These are phyloP conservation scores for Xylophagus ater DNA, from an alignment of 2,888 invertebrate genomes.

Conservation along the genomic window DNA sequence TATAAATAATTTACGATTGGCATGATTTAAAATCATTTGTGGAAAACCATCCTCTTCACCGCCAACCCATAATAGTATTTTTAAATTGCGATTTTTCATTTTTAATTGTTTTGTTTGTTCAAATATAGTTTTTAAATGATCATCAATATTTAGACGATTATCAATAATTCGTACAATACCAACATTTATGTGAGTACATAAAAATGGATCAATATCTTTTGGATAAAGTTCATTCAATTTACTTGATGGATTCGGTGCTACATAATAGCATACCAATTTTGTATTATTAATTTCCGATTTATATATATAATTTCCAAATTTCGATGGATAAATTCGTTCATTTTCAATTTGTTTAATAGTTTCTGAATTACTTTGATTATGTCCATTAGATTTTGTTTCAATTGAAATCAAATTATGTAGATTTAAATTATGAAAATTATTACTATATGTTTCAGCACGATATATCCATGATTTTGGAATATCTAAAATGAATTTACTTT, in stretches of 20 bases:
- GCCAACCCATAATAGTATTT: constrained; percentile 67
- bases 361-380: constrained; percentile 1
- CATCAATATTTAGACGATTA: constrained; percentile 46
- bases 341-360: constrained; percentile 18
- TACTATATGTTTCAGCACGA: constrained; percentile 23
- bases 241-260: constrained; percentile 39
- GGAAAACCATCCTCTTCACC: constrained; percentile 52
- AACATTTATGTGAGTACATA: constrained; percentile 76
- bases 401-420: no score
- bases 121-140: constrained; percentile 32
- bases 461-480: constrained; percentile 26
- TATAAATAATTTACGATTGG: constrained; percentile 53
- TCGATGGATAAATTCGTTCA: constrained; percentile 20
- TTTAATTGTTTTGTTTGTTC: constrained; percentile 41
- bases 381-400: not conserved
- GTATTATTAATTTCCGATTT: constrained; percentile 11
- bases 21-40: constrained; percentile 59
- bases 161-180: constrained; percentile 59
- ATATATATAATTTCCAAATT: constrained; percentile 19
- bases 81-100: constrained; percentile 50
- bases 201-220: constrained; percentile 50
- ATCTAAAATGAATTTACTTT: no score
- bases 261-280: constrained; percentile 59
- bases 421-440: constrained; percentile 7
- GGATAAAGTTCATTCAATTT: constrained; percentile 39